Conservation (phyloP, 2,113 vertebrate genomes). For the Phylloscopus trochilus region DNA sequence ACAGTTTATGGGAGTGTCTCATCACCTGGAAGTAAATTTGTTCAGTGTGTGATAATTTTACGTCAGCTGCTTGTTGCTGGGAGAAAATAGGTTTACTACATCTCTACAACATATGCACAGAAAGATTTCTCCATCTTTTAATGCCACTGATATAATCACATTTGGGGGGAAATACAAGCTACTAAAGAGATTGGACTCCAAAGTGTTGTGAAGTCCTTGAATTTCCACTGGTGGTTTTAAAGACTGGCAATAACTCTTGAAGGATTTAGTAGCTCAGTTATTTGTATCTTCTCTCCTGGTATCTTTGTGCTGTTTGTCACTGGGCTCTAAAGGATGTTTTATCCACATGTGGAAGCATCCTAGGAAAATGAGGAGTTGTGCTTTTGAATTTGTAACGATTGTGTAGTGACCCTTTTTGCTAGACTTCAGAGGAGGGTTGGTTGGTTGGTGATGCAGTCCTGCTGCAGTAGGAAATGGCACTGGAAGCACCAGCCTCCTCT, state of each 20-base stretch:
- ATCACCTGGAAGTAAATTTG: background rate
- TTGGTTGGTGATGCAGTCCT: too few species aligned
- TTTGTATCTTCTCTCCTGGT: background rate
- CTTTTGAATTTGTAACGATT: background rate
- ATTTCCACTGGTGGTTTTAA: background rate
- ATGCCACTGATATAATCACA: background rate
- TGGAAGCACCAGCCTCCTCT: background rate
- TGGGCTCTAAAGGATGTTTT: background rate
- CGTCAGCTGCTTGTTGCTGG: background rate
- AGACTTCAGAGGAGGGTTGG: accelerated
- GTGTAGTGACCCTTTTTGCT: background rate
- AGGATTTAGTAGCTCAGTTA: background rate
- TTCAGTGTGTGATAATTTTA: background rate
- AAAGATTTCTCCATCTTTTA: background rate
- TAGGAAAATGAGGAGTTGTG: background rate
- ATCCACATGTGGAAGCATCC: background rate
- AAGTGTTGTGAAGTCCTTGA: background rate
- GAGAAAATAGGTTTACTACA: background rate
- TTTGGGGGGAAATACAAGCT: background rate
- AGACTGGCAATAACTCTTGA: background rate
- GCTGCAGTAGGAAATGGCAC: background rate
- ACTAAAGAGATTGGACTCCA: background rate
- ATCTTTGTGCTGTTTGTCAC: background rate
- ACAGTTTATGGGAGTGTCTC: background rate
- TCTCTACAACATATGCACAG: background rate